phyloP scores from a whole-genome alignment of 2,797 vertebrate species.

The Allobates femoralis region DNA sequence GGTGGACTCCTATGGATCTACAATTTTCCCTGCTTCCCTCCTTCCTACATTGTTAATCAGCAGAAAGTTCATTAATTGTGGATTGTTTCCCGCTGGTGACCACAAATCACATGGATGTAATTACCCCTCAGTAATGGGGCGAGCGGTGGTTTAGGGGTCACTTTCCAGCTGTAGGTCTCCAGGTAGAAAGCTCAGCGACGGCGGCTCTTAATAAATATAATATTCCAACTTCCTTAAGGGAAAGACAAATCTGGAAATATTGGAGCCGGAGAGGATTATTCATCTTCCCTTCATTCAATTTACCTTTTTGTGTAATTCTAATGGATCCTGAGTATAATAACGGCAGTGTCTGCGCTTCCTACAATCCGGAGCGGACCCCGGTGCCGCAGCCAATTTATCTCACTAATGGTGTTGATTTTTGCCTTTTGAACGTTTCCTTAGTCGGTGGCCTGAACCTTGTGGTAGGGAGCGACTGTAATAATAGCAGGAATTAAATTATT shows the following conservation, averaged over 20 bases:
- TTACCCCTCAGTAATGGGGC: neutral
- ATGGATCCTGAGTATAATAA: constrained; percentile 22
- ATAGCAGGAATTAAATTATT: neutral
- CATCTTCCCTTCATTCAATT: constrained; percentile 21
- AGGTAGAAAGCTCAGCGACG: neutral
- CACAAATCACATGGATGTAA: neutral
- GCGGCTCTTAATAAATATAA: constrained; percentile 10
- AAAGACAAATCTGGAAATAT: constrained; percentile 23
- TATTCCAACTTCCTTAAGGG: constrained; percentile 1
- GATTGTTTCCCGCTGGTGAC: neutral
- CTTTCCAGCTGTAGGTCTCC: neutral
- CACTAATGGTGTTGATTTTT: constrained; percentile 37
- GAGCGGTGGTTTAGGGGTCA: neutral
- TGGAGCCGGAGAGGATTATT: constrained; percentile 40
- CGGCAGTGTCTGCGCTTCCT: constrained; percentile 8
- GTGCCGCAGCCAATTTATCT: constrained; percentile 25
- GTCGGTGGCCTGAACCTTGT: neutral
- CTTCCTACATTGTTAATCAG: no score
- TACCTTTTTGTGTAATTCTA: constrained; percentile 9
- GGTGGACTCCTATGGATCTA: no score
- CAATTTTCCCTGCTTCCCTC: no score
- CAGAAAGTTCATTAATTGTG: neutral
- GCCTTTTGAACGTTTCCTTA: neutral
- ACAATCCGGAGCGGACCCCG: neutral
- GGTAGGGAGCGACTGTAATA: neutral